Percentiles rank a stretch among this genome's conserved stretches.
Evolutionary conservation across 2,113 vertebrate species (phyloP).

Genomic region (Lanius collurio): DNA sequence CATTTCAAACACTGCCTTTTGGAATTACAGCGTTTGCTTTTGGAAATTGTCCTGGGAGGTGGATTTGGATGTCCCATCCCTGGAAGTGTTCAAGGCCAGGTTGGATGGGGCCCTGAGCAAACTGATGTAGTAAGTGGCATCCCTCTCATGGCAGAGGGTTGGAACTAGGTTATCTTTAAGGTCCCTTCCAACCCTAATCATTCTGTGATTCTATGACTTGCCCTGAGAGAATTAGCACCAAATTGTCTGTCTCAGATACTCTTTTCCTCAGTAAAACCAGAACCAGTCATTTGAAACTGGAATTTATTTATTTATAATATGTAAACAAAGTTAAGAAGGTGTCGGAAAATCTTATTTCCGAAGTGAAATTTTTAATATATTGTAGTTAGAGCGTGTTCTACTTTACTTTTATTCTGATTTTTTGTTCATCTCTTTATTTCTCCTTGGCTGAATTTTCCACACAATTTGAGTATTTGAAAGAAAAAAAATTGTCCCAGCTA

Average conservation of each 20-base stretch:
- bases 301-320: neutral
- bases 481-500: neutral
- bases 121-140: neutral
- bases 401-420: neutral
- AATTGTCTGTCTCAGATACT: neutral
- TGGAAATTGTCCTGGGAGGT: neutral
- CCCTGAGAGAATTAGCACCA: neutral
- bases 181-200: neutral
- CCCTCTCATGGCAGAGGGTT: neutral
- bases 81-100: neutral
- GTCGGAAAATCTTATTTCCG: neutral
- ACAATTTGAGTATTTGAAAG: neutral
- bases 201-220: neutral
- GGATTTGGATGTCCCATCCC: neutral
- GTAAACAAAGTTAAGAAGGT: neutral
- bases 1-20: neutral
- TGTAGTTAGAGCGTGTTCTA: neutral
- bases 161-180: neutral
- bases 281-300: neutral
- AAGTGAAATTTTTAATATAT: neutral
- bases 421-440: neutral
- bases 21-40: neutral
- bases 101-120: neutral
- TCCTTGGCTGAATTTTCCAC: conserved; percentile 7
- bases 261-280: neutral